phyloP scores from a whole-genome alignment of 1,140 invertebrate species.

The Platorchestia sp. region DNA sequence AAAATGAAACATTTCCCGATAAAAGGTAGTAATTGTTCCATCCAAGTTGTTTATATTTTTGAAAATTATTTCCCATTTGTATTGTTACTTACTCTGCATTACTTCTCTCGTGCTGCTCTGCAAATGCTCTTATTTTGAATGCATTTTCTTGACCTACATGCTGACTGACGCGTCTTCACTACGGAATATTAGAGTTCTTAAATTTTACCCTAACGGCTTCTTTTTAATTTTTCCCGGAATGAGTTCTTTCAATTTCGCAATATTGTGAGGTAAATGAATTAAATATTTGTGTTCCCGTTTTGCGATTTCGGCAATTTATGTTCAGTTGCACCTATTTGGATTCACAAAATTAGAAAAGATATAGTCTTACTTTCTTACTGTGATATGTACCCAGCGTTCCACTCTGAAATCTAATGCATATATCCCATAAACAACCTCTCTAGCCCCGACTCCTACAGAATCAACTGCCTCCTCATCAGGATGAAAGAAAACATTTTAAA shows the following conservation, averaged over 20 bases:
- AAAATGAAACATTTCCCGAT: no score
- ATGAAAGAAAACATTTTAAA: not conserved
- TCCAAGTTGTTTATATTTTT: no score
- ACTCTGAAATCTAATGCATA: not conserved
- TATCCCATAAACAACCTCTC: not conserved
- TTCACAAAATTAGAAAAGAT: not conserved
- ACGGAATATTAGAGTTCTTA: not conserved
- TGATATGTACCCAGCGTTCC: not conserved
- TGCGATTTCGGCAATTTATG: not conserved
- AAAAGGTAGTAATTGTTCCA: no score
- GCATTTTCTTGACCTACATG: not conserved
- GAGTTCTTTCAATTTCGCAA: no score
- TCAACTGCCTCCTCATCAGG: not conserved
- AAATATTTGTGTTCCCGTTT: not conserved
- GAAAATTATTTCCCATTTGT: no score
- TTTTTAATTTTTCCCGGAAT: no score
- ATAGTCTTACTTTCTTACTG: not conserved
- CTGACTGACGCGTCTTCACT: not conserved
- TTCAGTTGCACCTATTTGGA: not conserved
- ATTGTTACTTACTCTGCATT: no score
- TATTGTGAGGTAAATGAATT: not conserved
- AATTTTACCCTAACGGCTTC: not conserved
- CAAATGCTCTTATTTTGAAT: not conserved
- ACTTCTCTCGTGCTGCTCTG: not conserved
- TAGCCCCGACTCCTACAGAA: not conserved